phyloP scores from a whole-genome alignment of 2,888 invertebrate species.

The Bombylius major region DNA sequence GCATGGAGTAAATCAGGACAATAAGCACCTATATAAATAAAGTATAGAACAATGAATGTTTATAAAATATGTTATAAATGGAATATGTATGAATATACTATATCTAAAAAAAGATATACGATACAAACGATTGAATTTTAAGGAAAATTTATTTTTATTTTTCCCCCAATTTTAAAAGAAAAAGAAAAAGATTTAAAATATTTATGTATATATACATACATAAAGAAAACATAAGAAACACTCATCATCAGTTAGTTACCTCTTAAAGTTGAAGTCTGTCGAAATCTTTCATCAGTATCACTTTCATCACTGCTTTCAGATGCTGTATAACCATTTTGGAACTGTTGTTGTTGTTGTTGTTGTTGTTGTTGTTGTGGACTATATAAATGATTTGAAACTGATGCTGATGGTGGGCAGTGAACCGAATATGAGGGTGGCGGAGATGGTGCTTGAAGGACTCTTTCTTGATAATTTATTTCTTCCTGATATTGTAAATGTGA shows the following conservation, averaged over 20 bases:
- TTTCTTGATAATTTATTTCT: background rate
- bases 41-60: background rate
- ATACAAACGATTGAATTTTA: too few relatives aligned
- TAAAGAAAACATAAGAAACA: too few relatives aligned
- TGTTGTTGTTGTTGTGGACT: background rate
- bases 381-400: conserved; percentile 4
- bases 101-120: too few relatives aligned
- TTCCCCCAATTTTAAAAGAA: too few relatives aligned
- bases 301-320: conserved; percentile 4
- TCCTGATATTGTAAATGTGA: background rate
- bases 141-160: too few relatives aligned
- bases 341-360: conserved; percentile 7
- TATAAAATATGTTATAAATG: too few relatives aligned
- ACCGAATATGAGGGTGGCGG: conserved; percentile 32
- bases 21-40: conserved; percentile 25
- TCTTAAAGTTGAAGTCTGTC: background rate
- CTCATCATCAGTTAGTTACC: background rate
- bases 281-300: background rate
- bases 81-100: too few relatives aligned
- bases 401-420: background rate
- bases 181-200: too few relatives aligned
- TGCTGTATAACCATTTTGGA: conserved; percentile 1
- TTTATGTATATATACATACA: too few relatives aligned
- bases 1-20: conserved; percentile 33
- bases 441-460: conserved; percentile 17